These are phyloP conservation scores for Polietes domitor DNA, from an alignment of 2,888 invertebrate species.

Conservation along the genomic window DNA sequence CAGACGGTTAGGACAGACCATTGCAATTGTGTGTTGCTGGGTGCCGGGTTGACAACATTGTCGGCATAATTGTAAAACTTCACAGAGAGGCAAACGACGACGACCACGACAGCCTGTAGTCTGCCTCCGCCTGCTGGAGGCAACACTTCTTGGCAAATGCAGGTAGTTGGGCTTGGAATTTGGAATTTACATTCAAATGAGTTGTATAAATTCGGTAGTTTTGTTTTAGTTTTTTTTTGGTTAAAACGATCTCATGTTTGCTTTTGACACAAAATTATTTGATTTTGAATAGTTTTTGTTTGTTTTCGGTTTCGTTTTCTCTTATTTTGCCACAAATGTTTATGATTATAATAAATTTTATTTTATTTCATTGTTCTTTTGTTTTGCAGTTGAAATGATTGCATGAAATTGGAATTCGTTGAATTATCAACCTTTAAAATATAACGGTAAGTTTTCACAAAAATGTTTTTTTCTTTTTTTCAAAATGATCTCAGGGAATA, in stretches of 20 bases:
- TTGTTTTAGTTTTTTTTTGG: not conserved
- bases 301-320: not conserved
- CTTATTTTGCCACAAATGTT: not conserved
- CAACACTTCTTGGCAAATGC: not conserved
- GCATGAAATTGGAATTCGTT: not conserved
- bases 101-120: not conserved
- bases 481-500: too few relatives aligned
- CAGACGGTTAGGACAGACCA: conserved; percentile 7
- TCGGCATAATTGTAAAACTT: conserved; percentile 58
- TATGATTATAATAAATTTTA: not conserved
- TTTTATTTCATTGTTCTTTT: conserved; percentile 6
- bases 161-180: conserved; percentile 34
- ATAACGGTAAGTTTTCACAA: not conserved
- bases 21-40: conserved; percentile 39
- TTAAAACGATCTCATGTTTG: not conserved
- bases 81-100: not conserved
- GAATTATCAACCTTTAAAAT: too few relatives aligned
- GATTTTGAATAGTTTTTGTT: not conserved
- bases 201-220: conserved; percentile 35
- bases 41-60: conserved; percentile 62
- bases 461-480: not conserved
- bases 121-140: not conserved
- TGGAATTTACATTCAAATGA: conserved; percentile 29
- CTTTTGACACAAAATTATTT: not conserved
- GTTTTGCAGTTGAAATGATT: not conserved